A percentile compares a stretch with the other conserved stretches of the same genome.
These are phyloP conservation scores for Corydoras maculifer DNA, from an alignment of 2,113 vertebrate genomes.

Conservation along the genomic window DNA sequence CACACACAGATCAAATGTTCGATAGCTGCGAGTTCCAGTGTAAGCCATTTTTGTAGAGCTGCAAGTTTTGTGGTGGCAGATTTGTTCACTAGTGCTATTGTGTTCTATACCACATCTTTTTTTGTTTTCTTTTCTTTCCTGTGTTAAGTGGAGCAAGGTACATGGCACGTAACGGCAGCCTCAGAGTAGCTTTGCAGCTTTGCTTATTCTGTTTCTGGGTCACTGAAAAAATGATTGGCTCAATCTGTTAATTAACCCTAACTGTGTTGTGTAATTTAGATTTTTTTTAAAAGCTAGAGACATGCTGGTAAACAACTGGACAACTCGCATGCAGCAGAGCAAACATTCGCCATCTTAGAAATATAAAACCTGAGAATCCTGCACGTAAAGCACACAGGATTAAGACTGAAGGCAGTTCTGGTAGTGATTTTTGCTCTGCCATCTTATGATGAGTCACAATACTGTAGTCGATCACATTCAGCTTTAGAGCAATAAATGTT, in stretches of 20 bases:
- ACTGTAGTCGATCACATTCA: not conserved
- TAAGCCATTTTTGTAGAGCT: conserved; percentile 1
- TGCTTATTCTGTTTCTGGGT: conserved; percentile 5
- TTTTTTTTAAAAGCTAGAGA: not conserved
- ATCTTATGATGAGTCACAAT: conserved; percentile 16
- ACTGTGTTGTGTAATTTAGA: not conserved
- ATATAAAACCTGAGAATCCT: too few relatives aligned
- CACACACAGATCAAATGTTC: not conserved
- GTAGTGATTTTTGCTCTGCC: conserved; percentile 4
- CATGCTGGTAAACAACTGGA: too few relatives aligned
- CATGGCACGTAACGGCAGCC: not conserved
- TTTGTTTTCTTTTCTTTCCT: not conserved
- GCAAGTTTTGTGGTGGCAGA: not conserved
- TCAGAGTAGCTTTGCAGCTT: not conserved
- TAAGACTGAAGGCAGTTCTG: conserved; percentile 1
- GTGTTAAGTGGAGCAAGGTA: conserved; percentile 13
- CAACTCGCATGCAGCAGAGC: too few relatives aligned
- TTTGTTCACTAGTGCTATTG: conserved; percentile 4
- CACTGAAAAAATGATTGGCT: not conserved
- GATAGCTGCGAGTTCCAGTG: not conserved
- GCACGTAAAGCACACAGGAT: too few relatives aligned
- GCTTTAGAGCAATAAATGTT: not conserved
- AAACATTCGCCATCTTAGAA: too few relatives aligned
- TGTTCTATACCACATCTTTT: not conserved
- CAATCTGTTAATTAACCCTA: not conserved